These are phyloP conservation scores for Dendroctonus ponderosae DNA, from an alignment of 1,140 invertebrate species.

Conservation along the genomic window DNA sequence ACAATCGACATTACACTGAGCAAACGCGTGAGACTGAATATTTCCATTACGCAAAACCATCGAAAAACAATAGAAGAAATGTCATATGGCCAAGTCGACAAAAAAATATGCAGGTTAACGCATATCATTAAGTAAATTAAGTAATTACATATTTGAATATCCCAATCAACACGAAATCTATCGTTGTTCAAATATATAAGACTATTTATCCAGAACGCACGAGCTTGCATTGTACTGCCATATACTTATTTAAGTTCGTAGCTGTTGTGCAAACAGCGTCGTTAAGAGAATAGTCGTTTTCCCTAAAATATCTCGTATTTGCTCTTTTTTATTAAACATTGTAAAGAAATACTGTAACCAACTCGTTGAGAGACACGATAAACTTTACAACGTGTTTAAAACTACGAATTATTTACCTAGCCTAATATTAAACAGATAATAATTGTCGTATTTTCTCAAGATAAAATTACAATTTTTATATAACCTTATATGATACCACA, in stretches of 20 bases:
- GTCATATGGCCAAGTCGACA: constrained; percentile 14
- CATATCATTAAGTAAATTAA: constrained; percentile 9
- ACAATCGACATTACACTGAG: too few species aligned
- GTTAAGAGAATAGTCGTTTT: constrained; percentile 28
- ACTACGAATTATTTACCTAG: constrained; percentile 28
- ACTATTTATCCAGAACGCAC: constrained; percentile 11
- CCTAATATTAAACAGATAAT: constrained; percentile 24
- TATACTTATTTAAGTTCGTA: constrained; percentile 2
- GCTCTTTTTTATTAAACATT: constrained; percentile 32
- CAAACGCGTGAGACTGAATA: too few species aligned
- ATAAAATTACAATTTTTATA: constrained; percentile 19
- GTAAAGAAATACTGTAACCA: constrained; percentile 27
- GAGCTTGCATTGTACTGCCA: constrained; percentile 28
- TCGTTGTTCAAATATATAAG: constrained; percentile 15
- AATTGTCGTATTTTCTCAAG: constrained; percentile 27
- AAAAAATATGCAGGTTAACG: constrained; percentile 10
- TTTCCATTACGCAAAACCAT: background rate
- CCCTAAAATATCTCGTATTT: constrained; percentile 28
- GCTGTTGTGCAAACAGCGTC: constrained; percentile 11
- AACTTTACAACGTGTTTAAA: constrained; percentile 25
- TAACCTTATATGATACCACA: background rate
- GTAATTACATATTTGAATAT: constrained; percentile 26
- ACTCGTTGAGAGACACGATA: constrained; percentile 28
- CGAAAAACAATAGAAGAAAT: background rate
- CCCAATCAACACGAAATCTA: background rate